Conservation (phyloP, 1,140 invertebrate species). For the Phenacoccus solenopsis region DNA sequence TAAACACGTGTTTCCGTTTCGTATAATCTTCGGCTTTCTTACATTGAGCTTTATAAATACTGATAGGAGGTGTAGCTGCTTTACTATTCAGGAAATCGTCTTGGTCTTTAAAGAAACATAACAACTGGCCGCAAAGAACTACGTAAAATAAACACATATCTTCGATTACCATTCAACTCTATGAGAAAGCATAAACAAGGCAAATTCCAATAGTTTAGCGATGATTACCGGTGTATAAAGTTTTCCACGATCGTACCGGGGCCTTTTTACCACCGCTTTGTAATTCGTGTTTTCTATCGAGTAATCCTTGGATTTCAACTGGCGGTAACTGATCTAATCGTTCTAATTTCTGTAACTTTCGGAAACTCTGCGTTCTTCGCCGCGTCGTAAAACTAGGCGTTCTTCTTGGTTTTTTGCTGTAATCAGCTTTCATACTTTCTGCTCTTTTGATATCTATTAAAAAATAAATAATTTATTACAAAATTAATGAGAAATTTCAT, state of each 20-base stretch:
- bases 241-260: slow-evolving; percentile 88
- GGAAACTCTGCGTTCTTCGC: slow-evolving; percentile 74
- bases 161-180: no score
- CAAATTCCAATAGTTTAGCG: background rate
- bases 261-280: slow-evolving; percentile 87
- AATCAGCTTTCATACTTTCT: slow-evolving; percentile 73
- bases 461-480: slow-evolving; percentile 23
- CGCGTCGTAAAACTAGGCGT: slow-evolving; percentile 91
- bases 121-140: slow-evolving; percentile 86
- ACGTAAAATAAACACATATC: slow-evolving; percentile 24
- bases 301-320: slow-evolving; percentile 77
- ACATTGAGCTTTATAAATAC: slow-evolving; percentile 73
- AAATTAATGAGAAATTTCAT: no score
- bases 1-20: slow-evolving; percentile 88
- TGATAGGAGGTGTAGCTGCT: slow-evolving; percentile 77
- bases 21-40: slow-evolving; percentile 82
- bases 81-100: slow-evolving; percentile 79
- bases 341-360: slow-evolving; percentile 57
- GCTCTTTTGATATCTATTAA: slow-evolving; percentile 61
- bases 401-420: slow-evolving; percentile 60
- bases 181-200: no score
- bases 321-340: slow-evolving; percentile 64
- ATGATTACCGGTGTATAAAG: slow-evolving; percentile 60
- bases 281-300: slow-evolving; percentile 91
- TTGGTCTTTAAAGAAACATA: slow-evolving; percentile 96